These are phyloP conservation scores for Drosophila tripunctata DNA, from an alignment of 2,888 invertebrate species.

Conservation along the genomic window DNA sequence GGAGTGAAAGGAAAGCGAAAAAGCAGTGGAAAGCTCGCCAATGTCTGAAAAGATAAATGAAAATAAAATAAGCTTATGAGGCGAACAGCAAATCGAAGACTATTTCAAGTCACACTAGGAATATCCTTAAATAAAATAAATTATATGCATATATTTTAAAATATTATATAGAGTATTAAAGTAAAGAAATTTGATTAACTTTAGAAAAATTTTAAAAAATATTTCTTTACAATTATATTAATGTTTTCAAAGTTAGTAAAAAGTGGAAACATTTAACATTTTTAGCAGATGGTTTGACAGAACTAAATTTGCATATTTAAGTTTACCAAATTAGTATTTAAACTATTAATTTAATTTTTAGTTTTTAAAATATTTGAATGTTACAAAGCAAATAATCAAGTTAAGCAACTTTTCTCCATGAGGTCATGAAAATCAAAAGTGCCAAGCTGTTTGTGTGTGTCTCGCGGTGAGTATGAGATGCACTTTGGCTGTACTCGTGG, in stretches of 20 bases:
- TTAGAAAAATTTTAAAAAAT: background rate
- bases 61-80: slow-evolving; percentile 10
- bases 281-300: too few species aligned
- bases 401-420: background rate
- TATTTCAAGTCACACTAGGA: background rate
- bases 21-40: background rate
- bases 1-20: too few species aligned
- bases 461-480: slow-evolving; percentile 13
- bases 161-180: background rate
- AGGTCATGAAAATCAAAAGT: slow-evolving; percentile 1
- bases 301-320: too few species aligned
- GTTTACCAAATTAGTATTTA: too few species aligned
- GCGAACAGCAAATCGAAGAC: background rate
- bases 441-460: background rate
- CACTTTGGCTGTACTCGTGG: slow-evolving; percentile 12
- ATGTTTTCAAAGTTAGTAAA: too few species aligned
- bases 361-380: too few species aligned
- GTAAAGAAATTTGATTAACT: background rate
- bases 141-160: background rate
- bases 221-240: background rate
- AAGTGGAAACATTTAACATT: too few species aligned
- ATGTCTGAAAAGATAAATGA: slow-evolving; percentile 13
- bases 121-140: slow-evolving; percentile 1
- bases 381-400: slow-evolving; percentile 8
- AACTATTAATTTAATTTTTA: too few species aligned